Percentiles rank a stretch among this genome's conserved stretches.
Evolutionary conservation across 2,797 vertebrate species (phyloP).

Genomic region (Adrianichthys oophorus): DNA sequence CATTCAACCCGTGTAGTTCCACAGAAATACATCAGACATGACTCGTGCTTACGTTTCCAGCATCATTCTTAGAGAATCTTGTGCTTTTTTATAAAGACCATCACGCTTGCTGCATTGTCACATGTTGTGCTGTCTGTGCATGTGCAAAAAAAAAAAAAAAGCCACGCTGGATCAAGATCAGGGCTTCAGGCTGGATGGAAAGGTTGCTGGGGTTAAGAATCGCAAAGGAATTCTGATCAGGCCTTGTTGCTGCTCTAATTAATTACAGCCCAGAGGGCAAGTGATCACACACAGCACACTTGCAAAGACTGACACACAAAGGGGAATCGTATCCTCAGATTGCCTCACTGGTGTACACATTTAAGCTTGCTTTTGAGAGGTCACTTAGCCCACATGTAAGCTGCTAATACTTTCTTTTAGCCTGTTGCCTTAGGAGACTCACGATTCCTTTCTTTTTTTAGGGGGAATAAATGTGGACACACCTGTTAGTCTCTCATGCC

Average conservation of each 20-base stretch:
- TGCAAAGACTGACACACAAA: conserved; percentile 38
- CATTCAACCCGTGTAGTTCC: background rate
- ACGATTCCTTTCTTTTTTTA: conserved; percentile 1
- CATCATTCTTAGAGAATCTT: conserved; percentile 8
- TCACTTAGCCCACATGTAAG: conserved; percentile 8
- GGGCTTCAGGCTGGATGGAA: conserved; percentile 52
- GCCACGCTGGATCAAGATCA: conserved; percentile 35
- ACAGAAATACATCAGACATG: conserved; percentile 15
- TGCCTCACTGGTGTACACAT: conserved; percentile 18
- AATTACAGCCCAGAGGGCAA: conserved; percentile 73
- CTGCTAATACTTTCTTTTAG: conserved; percentile 3
- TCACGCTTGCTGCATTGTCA: conserved; percentile 10
- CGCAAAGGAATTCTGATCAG: conserved; percentile 73
- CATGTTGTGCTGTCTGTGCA: conserved; percentile 8
- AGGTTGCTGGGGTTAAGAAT: conserved; percentile 63
- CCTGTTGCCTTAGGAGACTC: conserved; percentile 19
- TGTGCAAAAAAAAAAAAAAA: conserved; percentile 18
- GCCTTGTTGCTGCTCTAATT: conserved; percentile 76
- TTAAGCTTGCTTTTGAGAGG: conserved; percentile 1
- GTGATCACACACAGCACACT: conserved; percentile 55
- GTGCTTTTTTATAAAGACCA: conserved; percentile 1
- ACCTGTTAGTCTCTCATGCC: conserved; percentile 3
- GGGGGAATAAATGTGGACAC: conserved; percentile 31
- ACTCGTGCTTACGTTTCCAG: conserved; percentile 17
- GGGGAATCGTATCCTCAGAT: conserved; percentile 24